These are phyloP conservation scores for Oplegnathus fasciatus DNA, from an alignment of 2,113 vertebrate species.

Conservation along the genomic window DNA sequence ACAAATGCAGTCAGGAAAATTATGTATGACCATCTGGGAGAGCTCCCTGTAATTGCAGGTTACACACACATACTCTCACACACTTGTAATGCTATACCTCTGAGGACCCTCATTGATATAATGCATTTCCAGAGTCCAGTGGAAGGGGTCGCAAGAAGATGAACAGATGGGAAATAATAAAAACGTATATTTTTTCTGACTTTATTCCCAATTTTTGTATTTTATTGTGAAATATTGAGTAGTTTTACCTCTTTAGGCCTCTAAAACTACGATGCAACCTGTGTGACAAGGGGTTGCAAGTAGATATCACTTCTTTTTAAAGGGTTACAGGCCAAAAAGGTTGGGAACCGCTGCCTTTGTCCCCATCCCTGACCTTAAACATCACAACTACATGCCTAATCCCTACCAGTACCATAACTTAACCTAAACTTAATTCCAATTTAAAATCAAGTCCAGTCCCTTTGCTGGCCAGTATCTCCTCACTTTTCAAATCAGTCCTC, in stretches of 20 bases:
- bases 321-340: neutral
- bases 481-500: neutral
- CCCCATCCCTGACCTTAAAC: neutral
- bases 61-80: constrained; percentile 22
- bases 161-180: neutral
- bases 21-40: constrained; percentile 46
- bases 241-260: neutral
- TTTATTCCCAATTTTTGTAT: neutral
- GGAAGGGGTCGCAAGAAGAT: neutral
- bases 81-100: neutral
- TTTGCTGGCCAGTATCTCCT: neutral
- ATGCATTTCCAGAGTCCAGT: neutral
- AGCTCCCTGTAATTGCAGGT: constrained; percentile 36
- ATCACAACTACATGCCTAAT: neutral
- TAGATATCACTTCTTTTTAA: neutral
- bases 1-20: constrained; percentile 42
- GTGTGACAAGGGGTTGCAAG: neutral
- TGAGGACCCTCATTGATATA: neutral
- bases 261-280: neutral
- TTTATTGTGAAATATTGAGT: neutral
- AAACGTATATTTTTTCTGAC: neutral
- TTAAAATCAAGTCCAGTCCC: neutral
- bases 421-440: neutral
- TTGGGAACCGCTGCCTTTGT: neutral
- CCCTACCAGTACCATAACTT: neutral